Percentiles rank a stretch among this genome's conserved stretches.
Conservation (phyloP, 1,140 invertebrate species). For the Zaprionus capensis region DNA sequence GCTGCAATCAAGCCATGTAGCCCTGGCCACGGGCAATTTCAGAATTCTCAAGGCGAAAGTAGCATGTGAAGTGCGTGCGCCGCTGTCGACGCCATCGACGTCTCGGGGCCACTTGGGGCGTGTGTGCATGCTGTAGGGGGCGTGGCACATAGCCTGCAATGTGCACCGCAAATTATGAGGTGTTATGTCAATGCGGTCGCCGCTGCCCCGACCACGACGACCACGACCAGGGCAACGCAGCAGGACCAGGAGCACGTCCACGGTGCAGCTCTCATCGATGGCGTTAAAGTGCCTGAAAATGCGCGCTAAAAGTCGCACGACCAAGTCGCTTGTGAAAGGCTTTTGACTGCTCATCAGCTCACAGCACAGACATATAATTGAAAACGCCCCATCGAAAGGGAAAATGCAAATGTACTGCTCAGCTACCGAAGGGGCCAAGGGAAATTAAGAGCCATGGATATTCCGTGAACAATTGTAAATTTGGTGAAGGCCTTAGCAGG, state of each 20-base stretch:
- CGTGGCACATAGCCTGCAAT: conserved; percentile 56
- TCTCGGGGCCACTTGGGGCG: conserved; percentile 44
- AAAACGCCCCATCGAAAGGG: conserved; percentile 75
- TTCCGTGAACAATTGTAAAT: conserved; percentile 7
- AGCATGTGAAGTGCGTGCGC: conserved; percentile 61
- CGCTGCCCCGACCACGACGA: conserved; percentile 15
- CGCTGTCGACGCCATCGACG: not conserved
- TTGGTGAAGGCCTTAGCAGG: conserved; percentile 5
- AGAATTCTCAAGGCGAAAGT: conserved; percentile 82
- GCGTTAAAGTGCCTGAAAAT: conserved; percentile 80
- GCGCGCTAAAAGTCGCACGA: conserved; percentile 79
- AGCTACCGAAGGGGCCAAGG: conserved; percentile 53
- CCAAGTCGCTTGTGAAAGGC: conserved; percentile 69
- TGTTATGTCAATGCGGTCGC: conserved; percentile 75
- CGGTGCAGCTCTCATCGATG: conserved; percentile 23
- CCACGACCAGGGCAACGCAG: not conserved
- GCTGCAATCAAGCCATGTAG: conserved; percentile 17
- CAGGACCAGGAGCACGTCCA: conserved; percentile 10
- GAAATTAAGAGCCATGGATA: conserved; percentile 6
- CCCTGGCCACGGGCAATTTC: conserved; percentile 56
- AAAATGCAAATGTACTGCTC: conserved; percentile 52
- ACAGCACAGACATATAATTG: conserved; percentile 67
- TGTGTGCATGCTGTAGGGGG: conserved; percentile 43
- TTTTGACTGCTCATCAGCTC: conserved; percentile 40
- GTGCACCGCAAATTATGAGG: conserved; percentile 79